Percentiles rank a stretch among this genome's conserved stretches.
These are phyloP conservation scores for Tokudaia tokunoshimensis DNA, from an alignment of 2,797 vertebrate species.

Conservation along the genomic window DNA sequence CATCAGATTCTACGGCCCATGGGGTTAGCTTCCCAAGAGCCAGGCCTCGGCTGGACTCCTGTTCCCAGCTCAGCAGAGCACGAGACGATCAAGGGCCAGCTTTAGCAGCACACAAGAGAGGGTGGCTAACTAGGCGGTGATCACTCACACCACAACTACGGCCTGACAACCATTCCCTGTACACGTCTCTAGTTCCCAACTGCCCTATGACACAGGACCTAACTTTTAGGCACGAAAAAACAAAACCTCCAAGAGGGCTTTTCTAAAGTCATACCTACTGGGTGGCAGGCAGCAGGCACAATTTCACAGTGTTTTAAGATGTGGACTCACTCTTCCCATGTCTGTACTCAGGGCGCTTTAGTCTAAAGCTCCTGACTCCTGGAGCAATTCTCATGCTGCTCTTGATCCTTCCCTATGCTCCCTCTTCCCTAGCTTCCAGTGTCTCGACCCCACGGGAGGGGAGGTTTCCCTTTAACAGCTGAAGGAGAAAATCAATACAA, in stretches of 20 bases:
- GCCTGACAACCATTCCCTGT: not conserved
- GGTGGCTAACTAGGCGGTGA: not conserved
- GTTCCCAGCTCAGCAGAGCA: constrained; percentile 55
- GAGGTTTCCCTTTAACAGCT: constrained; percentile 43
- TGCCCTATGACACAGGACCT: not conserved
- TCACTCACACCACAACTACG: not conserved
- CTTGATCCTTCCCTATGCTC: not conserved
- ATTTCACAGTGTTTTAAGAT: too few species aligned
- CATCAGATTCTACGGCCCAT: constrained; percentile 71
- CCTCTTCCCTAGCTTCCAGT: not conserved
- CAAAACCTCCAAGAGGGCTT: not conserved
- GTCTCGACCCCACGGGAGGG: not conserved
- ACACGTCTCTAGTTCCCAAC: not conserved
- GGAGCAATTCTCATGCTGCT: not conserved
- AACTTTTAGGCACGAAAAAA: constrained; percentile 31
- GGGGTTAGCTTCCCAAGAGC: constrained; percentile 79
- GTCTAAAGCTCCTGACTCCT: not conserved
- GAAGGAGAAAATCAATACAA: not conserved
- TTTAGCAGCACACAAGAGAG: not conserved
- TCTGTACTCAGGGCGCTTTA: not conserved
- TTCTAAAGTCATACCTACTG: constrained; percentile 5
- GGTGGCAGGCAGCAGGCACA: not conserved
- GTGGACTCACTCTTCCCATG: not conserved
- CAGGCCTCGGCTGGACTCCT: constrained; percentile 44
- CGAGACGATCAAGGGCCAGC: not conserved